Percentiles rank a stretch among this genome's conserved stretches.
Conservation (phyloP, 2,797 vertebrate species). For the Heteromormyrus szaboi region DNA sequence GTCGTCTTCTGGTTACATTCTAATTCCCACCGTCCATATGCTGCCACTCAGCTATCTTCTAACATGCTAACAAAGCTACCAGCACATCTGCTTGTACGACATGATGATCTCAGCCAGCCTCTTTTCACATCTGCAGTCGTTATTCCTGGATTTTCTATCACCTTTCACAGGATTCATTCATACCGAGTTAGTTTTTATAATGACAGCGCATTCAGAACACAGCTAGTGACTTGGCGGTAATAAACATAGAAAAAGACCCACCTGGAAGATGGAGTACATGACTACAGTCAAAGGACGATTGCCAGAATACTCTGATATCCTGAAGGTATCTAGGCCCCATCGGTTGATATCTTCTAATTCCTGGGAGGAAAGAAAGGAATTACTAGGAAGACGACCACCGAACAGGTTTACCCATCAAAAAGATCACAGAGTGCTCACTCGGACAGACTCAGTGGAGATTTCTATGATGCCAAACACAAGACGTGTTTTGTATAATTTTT, state of each 20-base stretch:
- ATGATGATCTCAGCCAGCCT: not conserved
- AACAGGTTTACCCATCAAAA: not conserved
- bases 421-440: not conserved
- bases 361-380: conserved; percentile 45
- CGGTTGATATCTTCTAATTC: conserved; percentile 80
- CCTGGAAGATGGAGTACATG: conserved; percentile 89
- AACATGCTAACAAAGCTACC: not conserved
- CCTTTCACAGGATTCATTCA: not conserved
- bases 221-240: not conserved
- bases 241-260: conserved; percentile 36
- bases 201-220: not conserved
- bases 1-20: not conserved
- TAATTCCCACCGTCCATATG: not conserved
- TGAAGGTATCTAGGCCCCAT: conserved; percentile 88
- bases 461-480: no score
- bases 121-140: not conserved
- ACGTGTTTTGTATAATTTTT: not conserved
- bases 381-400: not conserved
- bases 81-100: not conserved
- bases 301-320: conserved; percentile 75
- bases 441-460: not conserved
- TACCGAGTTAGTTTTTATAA: not conserved
- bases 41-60: not conserved
- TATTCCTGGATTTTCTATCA: not conserved
- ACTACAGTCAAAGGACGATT: conserved; percentile 78